Evolutionary conservation across 2,113 vertebrate genomes (phyloP), one percentile per base, ranked within the genome.

Genomic region (Rhinopomastus cyanomelas): DNA sequence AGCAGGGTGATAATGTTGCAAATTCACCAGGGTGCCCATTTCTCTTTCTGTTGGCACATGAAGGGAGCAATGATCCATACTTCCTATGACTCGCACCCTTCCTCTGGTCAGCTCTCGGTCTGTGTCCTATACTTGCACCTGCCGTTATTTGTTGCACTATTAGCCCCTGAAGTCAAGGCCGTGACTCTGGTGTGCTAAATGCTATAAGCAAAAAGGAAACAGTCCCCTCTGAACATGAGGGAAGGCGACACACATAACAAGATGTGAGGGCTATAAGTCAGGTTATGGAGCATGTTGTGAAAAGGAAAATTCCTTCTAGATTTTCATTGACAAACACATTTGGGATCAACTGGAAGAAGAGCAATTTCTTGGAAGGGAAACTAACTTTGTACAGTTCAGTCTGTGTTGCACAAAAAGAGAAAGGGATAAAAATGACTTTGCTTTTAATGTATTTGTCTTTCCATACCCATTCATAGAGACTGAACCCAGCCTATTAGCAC

Each of bases 371-470:
- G 60, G 67, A 72, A 36, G 12, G 36, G 59, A 87, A 87, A 78
- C 0, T 1, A 92, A 87, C 71, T 90, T 78, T 4, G 3, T 60
- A 60, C 46, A 57, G 56, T 67, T 57, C 83, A 85, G 26, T 23
- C 56, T 72, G 34, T 57, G 62, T 74, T 89, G 79, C 66, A 78
- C 18, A 48, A 18, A 21, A 86, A 88, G 75, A 65, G 29, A 53
- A 87, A 84, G 75, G 88, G 77, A 87, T 88, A 92, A 88, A 86
- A 81, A 78, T 57, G 87, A 93, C 90, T 95, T 67, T 81, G 65
- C 77, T 94, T 94, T 90, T 94, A 90, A 87, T 60, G 56, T 57
- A 75, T 92, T 95, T 92, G 92, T 81, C 94, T 94, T 94, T 75
- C 81, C 53, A 79, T 75, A 87, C 53, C 46, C 81, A 36, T 88